Base-by-base conservation (phyloP, 2,797 vertebrate genomes). In the Odontamblyopus lacepedii region DNA sequence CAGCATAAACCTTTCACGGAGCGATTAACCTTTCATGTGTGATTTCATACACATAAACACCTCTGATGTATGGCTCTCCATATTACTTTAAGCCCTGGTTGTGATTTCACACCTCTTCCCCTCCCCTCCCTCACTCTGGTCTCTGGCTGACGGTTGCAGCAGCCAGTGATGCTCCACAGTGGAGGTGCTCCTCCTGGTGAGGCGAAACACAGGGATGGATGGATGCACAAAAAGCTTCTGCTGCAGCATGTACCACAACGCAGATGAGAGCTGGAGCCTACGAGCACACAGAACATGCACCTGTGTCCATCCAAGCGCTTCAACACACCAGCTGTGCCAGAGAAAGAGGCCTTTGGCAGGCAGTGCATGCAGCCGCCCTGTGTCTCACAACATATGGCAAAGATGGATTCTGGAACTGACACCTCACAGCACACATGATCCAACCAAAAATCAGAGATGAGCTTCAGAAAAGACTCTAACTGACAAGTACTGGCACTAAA, bases 341-440 rank as follows among this genome's bases (percentile, higher is more conserved):
- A 73, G 71, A 78, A 78, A 67, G 77, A 78, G 64, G 80, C 71
- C 80, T 83, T 81, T 82, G 83, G 88, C 87, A 85, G 76, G 86
- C 85, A 85, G 76, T 75, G 23, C 64, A 66, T 71, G 41, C 67
- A 2, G 73, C 67, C 66, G 72, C 26, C 72, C 75, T 73, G 75
- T 87, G 83, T 85, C 80, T 82, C 65, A 65, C 71, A 88, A 76
- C 77, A 82, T 70, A 84, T 79, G 81, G 73, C 76, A 70, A 76
- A 77, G 76, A 63, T 66, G 73, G 78, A 83, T 85, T 82, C 81
- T 84, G 82, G 82, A 83, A 65, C 71, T 51, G 38, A 63, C 11
- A 51, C 71, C 64, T 60, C 61, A 69, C 63, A 62, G 51, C 60
- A 41, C 71, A 73, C 72, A 73, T 50, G 64, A 66, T 66, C 15